Base-by-base conservation (phyloP, 2,888 invertebrate species). In the Pollenia angustigena region DNA sequence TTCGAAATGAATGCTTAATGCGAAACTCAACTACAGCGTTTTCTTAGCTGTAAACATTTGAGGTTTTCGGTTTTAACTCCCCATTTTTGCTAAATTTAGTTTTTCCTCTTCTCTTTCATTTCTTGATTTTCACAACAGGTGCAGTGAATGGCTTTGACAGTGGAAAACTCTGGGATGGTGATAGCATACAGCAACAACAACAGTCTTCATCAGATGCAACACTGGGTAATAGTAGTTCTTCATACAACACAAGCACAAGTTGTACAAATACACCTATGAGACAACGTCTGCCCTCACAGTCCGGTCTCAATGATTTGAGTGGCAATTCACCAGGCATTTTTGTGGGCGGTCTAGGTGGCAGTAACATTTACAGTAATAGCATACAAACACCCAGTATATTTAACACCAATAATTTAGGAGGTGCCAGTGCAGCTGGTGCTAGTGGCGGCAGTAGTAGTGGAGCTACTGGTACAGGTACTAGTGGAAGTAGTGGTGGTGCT, bases 341-440 rank as follows among this genome's bases (percentile, higher is more conserved):
- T 81, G 84, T 87, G 42, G 87, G 87, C 12, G 87, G 87, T 75
- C 60, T 82, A 66, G 87, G 87, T 44, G 87, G 87, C 81, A 87
- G 85, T 42, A 85, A 87, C 23, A 85, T 87, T 60, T 87, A 85
- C 52, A 78, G 58, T 64, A 87, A 87, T 54, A 87, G 64, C 54
- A 84, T 87, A 78, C 84, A 87, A 69, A 84, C 87, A 18, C 87
- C 81, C 68, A 84, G 87, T 46, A 78, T 84, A 81, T 87, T 81
- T 72, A 87, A 80, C 52, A 72, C 68, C 58, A 80, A 52, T 42
- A 85, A 85, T 68, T 66, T 81, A 52, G 72, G 71, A 12, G 18
- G 48, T 54, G 79, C 9, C 10, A 42, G 66, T 11, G n/a, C 50
- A 11, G 48, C 18, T 40, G 62, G 44, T 12, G 23, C 4, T 44